phyloP scores from a whole-genome alignment of 2,113 vertebrate species.

The Tinamus guttatus region DNA sequence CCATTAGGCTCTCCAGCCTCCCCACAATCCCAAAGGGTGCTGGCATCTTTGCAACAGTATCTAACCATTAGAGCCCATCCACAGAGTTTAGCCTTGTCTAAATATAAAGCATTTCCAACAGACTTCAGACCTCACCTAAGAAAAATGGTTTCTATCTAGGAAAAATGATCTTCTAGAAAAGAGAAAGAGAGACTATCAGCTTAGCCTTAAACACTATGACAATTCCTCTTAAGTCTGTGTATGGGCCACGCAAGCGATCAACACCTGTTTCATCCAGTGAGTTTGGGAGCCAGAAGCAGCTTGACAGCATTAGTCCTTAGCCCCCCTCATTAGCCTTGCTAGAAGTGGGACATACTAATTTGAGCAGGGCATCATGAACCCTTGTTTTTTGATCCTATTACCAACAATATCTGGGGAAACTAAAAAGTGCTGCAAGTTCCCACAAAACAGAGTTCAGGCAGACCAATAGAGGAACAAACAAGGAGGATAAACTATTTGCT shows the following conservation, averaged over 20 bases:
- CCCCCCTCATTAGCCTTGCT: not conserved
- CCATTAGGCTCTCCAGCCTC: not conserved
- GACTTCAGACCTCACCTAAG: not conserved
- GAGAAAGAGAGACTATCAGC: accelerated
- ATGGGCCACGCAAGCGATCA: accelerated
- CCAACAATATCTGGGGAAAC: not conserved
- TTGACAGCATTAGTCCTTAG: accelerated
- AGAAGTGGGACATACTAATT: not conserved
- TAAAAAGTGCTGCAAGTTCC: not conserved
- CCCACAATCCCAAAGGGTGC: not conserved
- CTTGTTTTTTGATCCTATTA: not conserved
- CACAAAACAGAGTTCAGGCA: not conserved
- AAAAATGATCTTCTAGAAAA: not conserved
- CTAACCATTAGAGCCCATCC: not conserved
- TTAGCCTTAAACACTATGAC: not conserved
- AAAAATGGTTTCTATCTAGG: not conserved
- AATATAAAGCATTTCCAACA: not conserved
- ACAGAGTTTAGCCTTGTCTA: not conserved
- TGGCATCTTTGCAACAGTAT: not conserved
- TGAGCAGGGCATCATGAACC: not conserved
- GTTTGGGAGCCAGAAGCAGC: not conserved
- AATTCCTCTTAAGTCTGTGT: accelerated
- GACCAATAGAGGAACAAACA: not conserved
- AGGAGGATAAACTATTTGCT: not conserved
- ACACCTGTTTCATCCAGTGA: no score